Conservation (phyloP, 2,888 invertebrate species). For the Uloborus plumipes region DNA sequence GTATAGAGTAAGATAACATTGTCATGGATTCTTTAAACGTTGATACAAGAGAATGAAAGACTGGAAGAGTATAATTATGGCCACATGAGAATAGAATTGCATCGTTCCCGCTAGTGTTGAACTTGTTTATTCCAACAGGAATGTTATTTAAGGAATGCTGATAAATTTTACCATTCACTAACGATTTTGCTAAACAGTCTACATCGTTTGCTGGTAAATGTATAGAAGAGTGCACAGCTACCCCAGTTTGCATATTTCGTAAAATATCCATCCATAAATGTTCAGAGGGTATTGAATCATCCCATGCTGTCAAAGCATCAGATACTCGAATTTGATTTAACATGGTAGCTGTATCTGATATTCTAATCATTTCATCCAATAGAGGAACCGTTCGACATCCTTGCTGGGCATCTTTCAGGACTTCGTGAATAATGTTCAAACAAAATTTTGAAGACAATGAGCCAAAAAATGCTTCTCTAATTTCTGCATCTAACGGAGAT, state of each 20-base stretch:
- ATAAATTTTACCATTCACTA: conserved; percentile 53
- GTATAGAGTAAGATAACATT: conserved; percentile 34
- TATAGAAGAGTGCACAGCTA: conserved; percentile 42
- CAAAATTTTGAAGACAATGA: conserved; percentile 53
- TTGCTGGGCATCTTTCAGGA: conserved; percentile 41
- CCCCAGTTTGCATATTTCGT: conserved; percentile 54
- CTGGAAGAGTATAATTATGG: conserved; percentile 55
- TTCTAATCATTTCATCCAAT: conserved; percentile 45
- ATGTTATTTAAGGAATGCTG: conserved; percentile 31
- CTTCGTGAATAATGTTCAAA: conserved; percentile 29
- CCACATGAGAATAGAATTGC: conserved; percentile 59
- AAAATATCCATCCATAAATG: conserved; percentile 60
- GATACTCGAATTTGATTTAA: conserved; percentile 48
- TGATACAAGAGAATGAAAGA: conserved; percentile 45
- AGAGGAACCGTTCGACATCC: conserved; percentile 33
- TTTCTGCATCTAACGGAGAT: conserved; percentile 9
- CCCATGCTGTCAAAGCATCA: conserved; percentile 58
- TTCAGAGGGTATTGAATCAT: conserved; percentile 54
- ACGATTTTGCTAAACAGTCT: conserved; percentile 54
- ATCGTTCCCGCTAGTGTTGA: conserved; percentile 42
- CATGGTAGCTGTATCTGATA: conserved; percentile 39
- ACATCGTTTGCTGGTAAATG: conserved; percentile 46
- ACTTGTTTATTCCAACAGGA: conserved; percentile 16
- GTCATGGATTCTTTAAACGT: conserved; percentile 57
- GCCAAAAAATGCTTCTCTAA: conserved; percentile 31